These are phyloP conservation scores for Monodelphis domestica DNA, from an alignment of 2,797 vertebrate species.

Conservation along the genomic window DNA sequence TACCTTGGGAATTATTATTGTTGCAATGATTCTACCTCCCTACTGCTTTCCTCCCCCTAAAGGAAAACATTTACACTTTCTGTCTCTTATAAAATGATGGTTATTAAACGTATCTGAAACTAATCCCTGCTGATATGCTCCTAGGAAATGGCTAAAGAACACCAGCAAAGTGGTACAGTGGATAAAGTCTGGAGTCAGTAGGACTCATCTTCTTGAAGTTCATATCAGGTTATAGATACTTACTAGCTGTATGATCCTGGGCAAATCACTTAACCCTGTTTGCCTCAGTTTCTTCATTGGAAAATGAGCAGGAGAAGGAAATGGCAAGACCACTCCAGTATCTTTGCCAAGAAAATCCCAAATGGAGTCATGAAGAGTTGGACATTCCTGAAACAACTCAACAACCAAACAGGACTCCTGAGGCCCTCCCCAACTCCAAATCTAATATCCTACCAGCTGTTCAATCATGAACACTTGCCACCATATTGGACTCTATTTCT, in stretches of 20 bases:
- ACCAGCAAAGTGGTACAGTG: not conserved
- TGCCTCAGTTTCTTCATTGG: not conserved
- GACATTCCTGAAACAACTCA: too few relatives aligned
- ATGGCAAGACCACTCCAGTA: not conserved
- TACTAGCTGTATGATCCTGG: not conserved
- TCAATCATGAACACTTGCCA: not conserved
- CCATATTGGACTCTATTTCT: not conserved
- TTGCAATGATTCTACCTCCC: not conserved
- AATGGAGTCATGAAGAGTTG: not conserved
- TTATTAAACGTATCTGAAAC: not conserved
- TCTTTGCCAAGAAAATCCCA: not conserved
- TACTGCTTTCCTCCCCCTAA: too few relatives aligned
- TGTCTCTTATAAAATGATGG: not conserved
- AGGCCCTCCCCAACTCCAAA: not conserved
- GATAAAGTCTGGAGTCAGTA: not conserved
- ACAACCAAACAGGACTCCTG: too few relatives aligned
- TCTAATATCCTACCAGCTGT: not conserved
- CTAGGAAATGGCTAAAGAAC: not conserved
- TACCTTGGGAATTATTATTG: not conserved
- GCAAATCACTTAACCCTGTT: not conserved
- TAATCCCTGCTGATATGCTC: not conserved
- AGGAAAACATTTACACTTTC: not conserved
- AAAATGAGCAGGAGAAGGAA: not conserved
- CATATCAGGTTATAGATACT: not conserved
- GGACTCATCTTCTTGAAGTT: not conserved